Conservation (phyloP, 2,888 invertebrate genomes). For the Drosophila imparisetae region DNA sequence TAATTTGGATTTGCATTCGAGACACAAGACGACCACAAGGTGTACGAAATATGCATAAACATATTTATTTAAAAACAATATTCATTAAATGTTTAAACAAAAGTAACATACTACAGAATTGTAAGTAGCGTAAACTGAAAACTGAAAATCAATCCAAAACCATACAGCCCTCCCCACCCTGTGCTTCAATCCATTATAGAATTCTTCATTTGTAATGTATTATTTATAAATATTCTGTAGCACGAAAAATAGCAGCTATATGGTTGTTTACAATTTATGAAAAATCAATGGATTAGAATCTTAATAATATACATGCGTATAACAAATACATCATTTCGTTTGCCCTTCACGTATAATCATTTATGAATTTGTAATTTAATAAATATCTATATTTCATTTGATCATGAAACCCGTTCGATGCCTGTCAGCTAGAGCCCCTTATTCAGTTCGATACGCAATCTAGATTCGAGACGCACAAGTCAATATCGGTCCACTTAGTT, state of each 20-base stretch:
- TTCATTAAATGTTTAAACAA: conserved; percentile 56
- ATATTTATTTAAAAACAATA: conserved; percentile 60
- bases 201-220: conserved; percentile 28
- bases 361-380: conserved; percentile 11
- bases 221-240: conserved; percentile 50
- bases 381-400: background rate
- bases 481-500: conserved; percentile 33
- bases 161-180: conserved; percentile 15
- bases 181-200: conserved; percentile 5
- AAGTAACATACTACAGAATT: conserved; percentile 49
- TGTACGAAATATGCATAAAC: conserved; percentile 62
- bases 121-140: conserved; percentile 28
- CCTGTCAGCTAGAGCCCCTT: background rate
- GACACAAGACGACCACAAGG: conserved; percentile 43
- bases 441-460: conserved; percentile 18
- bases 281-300: conserved; percentile 53
- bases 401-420: background rate
- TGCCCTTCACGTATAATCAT: conserved; percentile 21
- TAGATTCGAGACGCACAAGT: conserved; percentile 48
- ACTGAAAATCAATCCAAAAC: conserved; percentile 15
- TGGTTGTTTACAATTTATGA: conserved; percentile 68
- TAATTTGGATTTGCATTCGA: conserved; percentile 61
- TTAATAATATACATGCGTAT: conserved; percentile 24
- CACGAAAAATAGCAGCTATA: conserved; percentile 43
- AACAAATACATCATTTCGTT: conserved; percentile 21